Evolutionary conservation across 2,888 invertebrate genomes (phyloP).

Genomic region (Pristionchus arcanus): DNA sequence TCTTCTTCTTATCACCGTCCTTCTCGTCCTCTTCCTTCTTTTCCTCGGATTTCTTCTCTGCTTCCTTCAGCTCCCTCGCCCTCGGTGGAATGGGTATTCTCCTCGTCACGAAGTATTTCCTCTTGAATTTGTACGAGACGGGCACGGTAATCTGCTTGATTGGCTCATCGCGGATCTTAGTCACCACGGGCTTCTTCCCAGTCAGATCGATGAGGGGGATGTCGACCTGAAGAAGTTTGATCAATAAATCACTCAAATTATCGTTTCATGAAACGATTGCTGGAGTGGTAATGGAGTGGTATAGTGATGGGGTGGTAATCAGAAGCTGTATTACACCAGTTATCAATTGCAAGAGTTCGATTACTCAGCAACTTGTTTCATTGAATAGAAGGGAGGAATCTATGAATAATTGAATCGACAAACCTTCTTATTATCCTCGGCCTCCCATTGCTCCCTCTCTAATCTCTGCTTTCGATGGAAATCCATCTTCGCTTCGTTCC

Average conservation of each 20-base stretch:
- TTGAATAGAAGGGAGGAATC: no score
- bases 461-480: neutral
- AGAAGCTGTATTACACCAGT: no score
- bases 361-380: no score
- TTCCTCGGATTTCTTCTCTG: neutral
- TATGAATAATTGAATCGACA: no score
- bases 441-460: neutral
- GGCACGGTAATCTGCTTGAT: neutral
- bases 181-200: neutral
- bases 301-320: no score
- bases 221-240: neutral
- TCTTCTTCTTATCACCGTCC: no score
- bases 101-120: neutral
- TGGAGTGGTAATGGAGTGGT: no score
- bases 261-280: no score
- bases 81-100: neutral
- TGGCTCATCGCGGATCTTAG: neutral
- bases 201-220: neutral
- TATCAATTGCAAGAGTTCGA: no score
- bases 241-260: no score
- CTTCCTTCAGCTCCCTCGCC: neutral
- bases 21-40: neutral
- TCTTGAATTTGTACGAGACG: neutral
- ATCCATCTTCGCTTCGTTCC: neutral
- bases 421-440: neutral